A percentile compares a stretch with the other conserved stretches of the same genome.
Evolutionary conservation across 1,140 invertebrate genomes (phyloP).

Genomic region (Oscheius sp.): DNA sequence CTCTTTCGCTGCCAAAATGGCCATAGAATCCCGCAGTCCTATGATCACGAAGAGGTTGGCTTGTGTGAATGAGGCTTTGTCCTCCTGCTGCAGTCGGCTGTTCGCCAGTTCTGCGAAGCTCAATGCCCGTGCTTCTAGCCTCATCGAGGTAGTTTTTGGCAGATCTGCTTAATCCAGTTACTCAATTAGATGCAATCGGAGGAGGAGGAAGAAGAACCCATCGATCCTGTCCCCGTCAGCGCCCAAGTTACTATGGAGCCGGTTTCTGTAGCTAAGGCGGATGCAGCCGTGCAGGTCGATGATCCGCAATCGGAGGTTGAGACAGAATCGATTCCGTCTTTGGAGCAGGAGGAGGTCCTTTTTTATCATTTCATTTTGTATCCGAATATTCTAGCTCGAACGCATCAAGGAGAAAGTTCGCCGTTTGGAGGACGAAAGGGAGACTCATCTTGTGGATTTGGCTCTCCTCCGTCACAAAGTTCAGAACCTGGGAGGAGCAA

Average conservation of each 20-base stretch:
- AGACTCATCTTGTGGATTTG: not conserved
- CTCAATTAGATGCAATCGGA: too few relatives aligned
- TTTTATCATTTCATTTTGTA: not conserved
- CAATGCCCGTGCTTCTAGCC: too few relatives aligned
- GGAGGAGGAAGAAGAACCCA: not conserved
- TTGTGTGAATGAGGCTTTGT: too few relatives aligned
- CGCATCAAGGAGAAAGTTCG: not conserved
- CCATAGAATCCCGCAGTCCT: too few relatives aligned
- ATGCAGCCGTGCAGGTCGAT: not conserved
- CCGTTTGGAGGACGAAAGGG: not conserved
- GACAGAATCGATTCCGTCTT: not conserved
- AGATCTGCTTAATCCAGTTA: too few relatives aligned
- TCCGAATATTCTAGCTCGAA: not conserved
- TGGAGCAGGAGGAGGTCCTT: not conserved
- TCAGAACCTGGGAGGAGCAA: not conserved
- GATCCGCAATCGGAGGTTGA: not conserved
- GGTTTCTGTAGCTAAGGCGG: not conserved
- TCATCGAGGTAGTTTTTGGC: too few relatives aligned
- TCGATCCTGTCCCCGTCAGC: not conserved
- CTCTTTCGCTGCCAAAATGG: too few relatives aligned
- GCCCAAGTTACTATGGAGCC: not conserved
- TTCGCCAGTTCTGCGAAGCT: too few relatives aligned
- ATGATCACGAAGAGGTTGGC: too few relatives aligned
- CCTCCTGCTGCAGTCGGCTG: too few relatives aligned
- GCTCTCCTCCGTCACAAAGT: not conserved